These are phyloP conservation scores for Megaleporinus macrocephalus DNA, from an alignment of 2,113 vertebrate genomes.

Conservation along the genomic window DNA sequence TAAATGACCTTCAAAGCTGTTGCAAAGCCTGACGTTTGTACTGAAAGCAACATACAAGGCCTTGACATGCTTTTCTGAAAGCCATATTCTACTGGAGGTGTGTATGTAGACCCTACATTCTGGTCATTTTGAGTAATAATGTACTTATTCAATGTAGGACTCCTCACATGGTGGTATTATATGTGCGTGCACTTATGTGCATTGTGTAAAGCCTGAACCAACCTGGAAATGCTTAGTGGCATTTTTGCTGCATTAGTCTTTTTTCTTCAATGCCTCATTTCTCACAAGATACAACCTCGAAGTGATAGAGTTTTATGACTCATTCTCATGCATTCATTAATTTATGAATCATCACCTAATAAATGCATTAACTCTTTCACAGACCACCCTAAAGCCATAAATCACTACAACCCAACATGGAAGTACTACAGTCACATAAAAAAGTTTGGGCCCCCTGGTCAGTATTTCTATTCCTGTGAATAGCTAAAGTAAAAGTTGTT, in stretches of 20 bases:
- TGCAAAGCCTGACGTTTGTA: slow-evolving; percentile 34
- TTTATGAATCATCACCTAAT: neutral
- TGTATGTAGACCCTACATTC: slow-evolving; percentile 31
- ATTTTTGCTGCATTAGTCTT: neutral
- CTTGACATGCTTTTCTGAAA: slow-evolving; percentile 46
- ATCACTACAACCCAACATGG: slow-evolving; percentile 26
- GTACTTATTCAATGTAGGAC: neutral
- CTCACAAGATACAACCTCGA: neutral
- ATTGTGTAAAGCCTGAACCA: neutral
- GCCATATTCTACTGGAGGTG: slow-evolving; percentile 50
- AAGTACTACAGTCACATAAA: neutral
- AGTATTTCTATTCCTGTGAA: too few relatives aligned
- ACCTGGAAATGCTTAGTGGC: neutral
- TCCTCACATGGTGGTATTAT: neutral
- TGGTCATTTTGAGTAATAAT: slow-evolving; percentile 23
- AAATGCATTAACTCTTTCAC: slow-evolving; percentile 37
- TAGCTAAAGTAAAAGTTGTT: too few relatives aligned
- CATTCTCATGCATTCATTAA: neutral
- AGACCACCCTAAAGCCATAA: slow-evolving; percentile 14
- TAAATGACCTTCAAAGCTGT: slow-evolving; percentile 15
- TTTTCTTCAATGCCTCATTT: neutral
- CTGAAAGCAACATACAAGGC: slow-evolving; percentile 25
- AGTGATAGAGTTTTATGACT: neutral
- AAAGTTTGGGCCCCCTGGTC: too few relatives aligned
- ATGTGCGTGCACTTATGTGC: neutral